These are phyloP conservation scores for Erythrolamprus reginae DNA, from an alignment of 2,113 vertebrate species.

Conservation along the genomic window DNA sequence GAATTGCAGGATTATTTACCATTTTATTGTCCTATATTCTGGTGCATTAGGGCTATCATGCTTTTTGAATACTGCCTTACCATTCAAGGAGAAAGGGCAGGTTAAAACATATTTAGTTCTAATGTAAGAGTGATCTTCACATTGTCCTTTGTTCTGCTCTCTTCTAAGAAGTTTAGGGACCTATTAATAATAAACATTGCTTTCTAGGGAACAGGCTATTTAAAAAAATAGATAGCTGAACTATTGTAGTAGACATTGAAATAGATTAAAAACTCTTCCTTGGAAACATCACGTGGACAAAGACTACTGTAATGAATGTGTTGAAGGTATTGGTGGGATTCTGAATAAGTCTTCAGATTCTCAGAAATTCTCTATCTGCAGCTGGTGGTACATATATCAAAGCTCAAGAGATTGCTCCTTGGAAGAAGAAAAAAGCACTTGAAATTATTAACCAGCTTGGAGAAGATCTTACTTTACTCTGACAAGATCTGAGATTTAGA, in stretches of 20 bases:
- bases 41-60: background rate
- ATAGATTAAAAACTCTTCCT: constrained; percentile 1
- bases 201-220: background rate
- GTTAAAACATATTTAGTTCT: background rate
- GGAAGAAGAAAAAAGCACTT: constrained; percentile 22
- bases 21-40: background rate
- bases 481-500: constrained; percentile 41
- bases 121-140: background rate
- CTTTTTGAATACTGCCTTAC: background rate
- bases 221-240: constrained; percentile 4
- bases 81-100: background rate
- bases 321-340: constrained; percentile 30
- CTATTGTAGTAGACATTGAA: constrained; percentile 9
- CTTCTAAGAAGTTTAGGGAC: background rate
- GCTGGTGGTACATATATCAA: constrained; percentile 36
- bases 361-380: constrained; percentile 23
- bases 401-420: constrained; percentile 29
- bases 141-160: background rate
- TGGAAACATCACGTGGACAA: background rate
- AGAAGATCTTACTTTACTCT: constrained; percentile 35
- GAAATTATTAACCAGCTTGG: constrained; percentile 40
- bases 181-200: background rate
- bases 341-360: constrained; percentile 32
- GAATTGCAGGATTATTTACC: background rate
- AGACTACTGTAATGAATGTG: constrained; percentile 1